These are phyloP conservation scores for Exephanes ischioxanthus DNA, from an alignment of 2,888 invertebrate species.

Conservation along the genomic window DNA sequence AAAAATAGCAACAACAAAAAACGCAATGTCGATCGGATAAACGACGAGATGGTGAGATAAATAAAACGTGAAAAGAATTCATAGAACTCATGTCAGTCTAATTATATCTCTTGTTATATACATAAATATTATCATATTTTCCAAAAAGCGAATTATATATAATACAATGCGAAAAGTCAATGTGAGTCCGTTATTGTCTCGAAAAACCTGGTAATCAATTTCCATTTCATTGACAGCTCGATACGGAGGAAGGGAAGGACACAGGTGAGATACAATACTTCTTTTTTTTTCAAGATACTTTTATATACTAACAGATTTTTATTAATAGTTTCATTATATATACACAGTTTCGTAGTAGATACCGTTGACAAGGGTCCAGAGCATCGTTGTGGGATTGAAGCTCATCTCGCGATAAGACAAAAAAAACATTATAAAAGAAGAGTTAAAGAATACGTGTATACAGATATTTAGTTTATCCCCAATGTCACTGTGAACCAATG, in stretches of 20 bases:
- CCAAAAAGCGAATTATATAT: slow-evolving; percentile 83
- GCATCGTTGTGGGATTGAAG: slow-evolving; percentile 79
- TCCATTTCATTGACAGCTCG: neutral
- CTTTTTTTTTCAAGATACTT: neutral
- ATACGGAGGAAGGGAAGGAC: neutral
- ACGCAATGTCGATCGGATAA: slow-evolving; percentile 3
- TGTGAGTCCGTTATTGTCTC: slow-evolving; percentile 39
- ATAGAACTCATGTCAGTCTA: slow-evolving; percentile 83
- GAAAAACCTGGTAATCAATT: neutral
- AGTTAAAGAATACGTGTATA: slow-evolving; percentile 74
- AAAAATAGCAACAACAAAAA: slow-evolving; percentile 19
- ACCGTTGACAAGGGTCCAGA: slow-evolving; percentile 82
- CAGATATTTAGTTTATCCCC: slow-evolving; percentile 76
- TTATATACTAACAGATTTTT: slow-evolving; percentile 72
- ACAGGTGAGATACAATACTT: neutral
- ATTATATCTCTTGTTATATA: slow-evolving; percentile 84
- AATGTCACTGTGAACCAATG: slow-evolving; percentile 84
- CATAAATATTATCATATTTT: slow-evolving; percentile 83
- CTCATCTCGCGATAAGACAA: slow-evolving; percentile 64
- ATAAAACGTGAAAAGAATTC: slow-evolving; percentile 77
- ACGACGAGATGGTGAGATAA: slow-evolving; percentile 55
- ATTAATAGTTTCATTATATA: slow-evolving; percentile 80
- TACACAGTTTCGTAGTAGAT: slow-evolving; percentile 78
- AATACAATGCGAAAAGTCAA: slow-evolving; percentile 79
- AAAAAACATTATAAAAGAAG: slow-evolving; percentile 51